Evolutionary conservation across 2,888 invertebrate species (phyloP), one percentile per base, ranked within the genome.

Genomic region (Dasysyrphus tricinctus): DNA sequence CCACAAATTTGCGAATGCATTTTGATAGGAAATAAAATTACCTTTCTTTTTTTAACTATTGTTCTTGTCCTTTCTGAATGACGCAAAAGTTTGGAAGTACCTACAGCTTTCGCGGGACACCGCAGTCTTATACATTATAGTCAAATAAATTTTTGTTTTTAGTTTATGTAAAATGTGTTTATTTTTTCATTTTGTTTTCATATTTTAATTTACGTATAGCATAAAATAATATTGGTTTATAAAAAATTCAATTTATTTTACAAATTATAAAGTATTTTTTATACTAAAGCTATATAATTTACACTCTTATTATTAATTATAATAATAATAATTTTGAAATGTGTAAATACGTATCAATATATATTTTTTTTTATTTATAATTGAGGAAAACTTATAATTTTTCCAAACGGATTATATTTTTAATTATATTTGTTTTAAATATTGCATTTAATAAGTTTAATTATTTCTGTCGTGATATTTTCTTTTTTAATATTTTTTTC

Each of bases 391-490:
- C 32, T n/a, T 56, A 24, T 70, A 42, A 61, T 74, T 83, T 79
- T 56, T 56, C 39, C 67, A 44, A n/a, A 61, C 44, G 59, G 56
- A 69, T 79, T 74, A 74, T 49, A 24, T 73, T 59, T 67, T 57
- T 83, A 63, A 57, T 67, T 63, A 70, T 63, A 63, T 44, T 37
- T 63, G 32, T 65, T 73, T 80, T 84, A 84, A 83, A 84, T 84
- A 84, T 84, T 84, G 83, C 83, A 84, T 80, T 80, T 47, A 70
- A 75, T 69, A 57, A 70, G 39, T 75, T 75, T 57, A n/a, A 57
- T 42, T 44, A 32, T 59, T 75, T n/a, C 65, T 44, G 47, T 16
- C 49, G 19, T 14, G 65, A 49, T 65, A 65, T 47, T 19, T 57
- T 57, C 11, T 56, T 37, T 57, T 16, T 7, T 2, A n/a, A 16